Conservation (phyloP, 1,140 invertebrate genomes). For the Drosophila lacteicornis region DNA sequence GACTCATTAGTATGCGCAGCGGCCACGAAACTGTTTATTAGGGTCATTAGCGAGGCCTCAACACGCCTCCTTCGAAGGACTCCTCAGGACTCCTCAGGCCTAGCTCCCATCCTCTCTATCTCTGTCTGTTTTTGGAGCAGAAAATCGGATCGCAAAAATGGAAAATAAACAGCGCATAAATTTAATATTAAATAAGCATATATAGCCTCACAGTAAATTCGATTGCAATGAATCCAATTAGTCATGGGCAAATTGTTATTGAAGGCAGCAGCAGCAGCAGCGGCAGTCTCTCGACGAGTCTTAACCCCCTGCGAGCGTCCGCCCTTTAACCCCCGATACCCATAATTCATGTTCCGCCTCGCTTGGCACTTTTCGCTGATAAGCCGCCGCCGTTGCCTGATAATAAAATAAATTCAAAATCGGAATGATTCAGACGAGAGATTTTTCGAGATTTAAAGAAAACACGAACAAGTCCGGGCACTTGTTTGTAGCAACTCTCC, state of each 20-base stretch:
- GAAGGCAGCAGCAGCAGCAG: slow-evolving; percentile 50
- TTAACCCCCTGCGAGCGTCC: slow-evolving; percentile 11
- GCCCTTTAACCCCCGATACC: slow-evolving; percentile 19
- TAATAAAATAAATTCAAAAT: slow-evolving; percentile 32
- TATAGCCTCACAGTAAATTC: slow-evolving; percentile 73
- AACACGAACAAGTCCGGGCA: slow-evolving; percentile 39
- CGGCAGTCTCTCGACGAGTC: slow-evolving; percentile 22
- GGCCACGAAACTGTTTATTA: slow-evolving; percentile 80
- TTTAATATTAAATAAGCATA: slow-evolving; percentile 82
- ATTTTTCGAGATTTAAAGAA: neutral
- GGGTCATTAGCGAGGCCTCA: slow-evolving; percentile 77
- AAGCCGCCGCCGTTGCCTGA: slow-evolving; percentile 36
- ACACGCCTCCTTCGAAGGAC: slow-evolving; percentile 37
- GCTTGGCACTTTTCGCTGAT: slow-evolving; percentile 63
- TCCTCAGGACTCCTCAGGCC: neutral
- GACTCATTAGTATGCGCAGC: slow-evolving; percentile 77
- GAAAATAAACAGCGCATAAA: slow-evolving; percentile 79
- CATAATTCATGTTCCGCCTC: slow-evolving; percentile 53
- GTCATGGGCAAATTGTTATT: slow-evolving; percentile 84
- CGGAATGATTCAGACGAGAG: slow-evolving; percentile 6
- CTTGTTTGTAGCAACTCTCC: slow-evolving; percentile 16
- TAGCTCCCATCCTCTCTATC: neutral
- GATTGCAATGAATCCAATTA: slow-evolving; percentile 84
- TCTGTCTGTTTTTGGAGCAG: neutral
- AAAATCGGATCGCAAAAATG: slow-evolving; percentile 10